phyloP scores from a whole-genome alignment of 92 coral and sea anemone species.

The Meandrina meandrites region DNA sequence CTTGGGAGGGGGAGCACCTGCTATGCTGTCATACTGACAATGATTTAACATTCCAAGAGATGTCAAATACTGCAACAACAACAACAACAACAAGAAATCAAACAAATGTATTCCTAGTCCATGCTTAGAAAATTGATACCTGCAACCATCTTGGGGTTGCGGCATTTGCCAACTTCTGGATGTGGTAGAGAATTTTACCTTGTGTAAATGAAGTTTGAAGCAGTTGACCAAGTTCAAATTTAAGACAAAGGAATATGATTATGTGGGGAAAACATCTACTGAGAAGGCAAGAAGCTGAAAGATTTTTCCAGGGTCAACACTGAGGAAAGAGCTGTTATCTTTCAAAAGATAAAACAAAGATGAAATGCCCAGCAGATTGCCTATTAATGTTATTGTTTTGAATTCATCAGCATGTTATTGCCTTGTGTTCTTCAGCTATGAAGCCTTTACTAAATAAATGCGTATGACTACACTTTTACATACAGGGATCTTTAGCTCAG shows the following conservation, averaged over 20 bases:
- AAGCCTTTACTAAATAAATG: too few relatives aligned
- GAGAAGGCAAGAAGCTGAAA: too few relatives aligned
- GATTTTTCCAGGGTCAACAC: neutral
- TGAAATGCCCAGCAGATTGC: too few relatives aligned
- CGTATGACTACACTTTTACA: constrained; percentile 2
- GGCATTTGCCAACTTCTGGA: neutral
- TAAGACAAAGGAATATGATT: neutral
- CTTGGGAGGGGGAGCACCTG: constrained; percentile 90
- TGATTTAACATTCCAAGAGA: constrained; percentile 86
- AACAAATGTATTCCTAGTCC: neutral
- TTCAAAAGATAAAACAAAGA: neutral
- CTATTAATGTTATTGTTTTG: too few relatives aligned
- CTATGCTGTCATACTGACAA: constrained; percentile 76
- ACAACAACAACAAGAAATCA: neutral
- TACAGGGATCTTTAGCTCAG: constrained; percentile 92
- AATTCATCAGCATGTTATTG: too few relatives aligned
- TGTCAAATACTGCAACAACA: constrained; percentile 68
- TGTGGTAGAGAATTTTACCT: neutral
- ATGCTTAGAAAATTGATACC: too few relatives aligned
- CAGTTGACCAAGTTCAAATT: neutral
- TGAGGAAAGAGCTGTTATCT: neutral
- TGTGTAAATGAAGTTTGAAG: neutral
- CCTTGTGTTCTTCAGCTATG: too few relatives aligned
- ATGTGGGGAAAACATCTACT: neutral
- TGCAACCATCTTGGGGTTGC: neutral